phyloP scores from a whole-genome alignment of 2,113 vertebrate species.

The Rhizomys pruinosus region DNA sequence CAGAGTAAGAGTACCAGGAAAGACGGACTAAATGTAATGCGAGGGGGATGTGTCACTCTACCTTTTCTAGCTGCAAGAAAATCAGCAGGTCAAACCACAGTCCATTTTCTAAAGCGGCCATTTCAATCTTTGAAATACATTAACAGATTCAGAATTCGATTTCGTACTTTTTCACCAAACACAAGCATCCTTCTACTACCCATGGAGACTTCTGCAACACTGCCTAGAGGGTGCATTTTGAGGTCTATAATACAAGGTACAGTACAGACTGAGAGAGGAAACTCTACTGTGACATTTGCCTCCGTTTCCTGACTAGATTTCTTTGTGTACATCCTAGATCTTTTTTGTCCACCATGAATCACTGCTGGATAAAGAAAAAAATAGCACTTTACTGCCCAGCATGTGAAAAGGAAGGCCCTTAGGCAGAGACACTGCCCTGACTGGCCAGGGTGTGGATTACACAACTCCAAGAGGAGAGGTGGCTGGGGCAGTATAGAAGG shows the following conservation, averaged over 20 bases:
- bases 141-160: not conserved
- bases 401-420: not conserved
- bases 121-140: not conserved
- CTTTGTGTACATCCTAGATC: not conserved
- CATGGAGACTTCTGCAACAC: not conserved
- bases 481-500: not conserved
- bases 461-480: not conserved
- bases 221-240: not conserved
- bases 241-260: not conserved
- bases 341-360: not conserved
- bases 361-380: not conserved
- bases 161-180: not conserved
- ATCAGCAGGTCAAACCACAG: not conserved
- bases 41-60: not conserved
- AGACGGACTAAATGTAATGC: not conserved
- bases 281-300: not conserved
- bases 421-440: not conserved
- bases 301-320: not conserved
- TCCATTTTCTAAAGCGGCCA: not conserved
- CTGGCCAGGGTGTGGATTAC: not conserved
- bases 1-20: not conserved
- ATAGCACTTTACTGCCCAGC: not conserved
- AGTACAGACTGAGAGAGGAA: not conserved
- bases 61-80: conserved; percentile 9
- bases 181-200: not conserved